Evolutionary conservation across 1,140 invertebrate species (phyloP).

Genomic region (Diuraphis noxia): DNA sequence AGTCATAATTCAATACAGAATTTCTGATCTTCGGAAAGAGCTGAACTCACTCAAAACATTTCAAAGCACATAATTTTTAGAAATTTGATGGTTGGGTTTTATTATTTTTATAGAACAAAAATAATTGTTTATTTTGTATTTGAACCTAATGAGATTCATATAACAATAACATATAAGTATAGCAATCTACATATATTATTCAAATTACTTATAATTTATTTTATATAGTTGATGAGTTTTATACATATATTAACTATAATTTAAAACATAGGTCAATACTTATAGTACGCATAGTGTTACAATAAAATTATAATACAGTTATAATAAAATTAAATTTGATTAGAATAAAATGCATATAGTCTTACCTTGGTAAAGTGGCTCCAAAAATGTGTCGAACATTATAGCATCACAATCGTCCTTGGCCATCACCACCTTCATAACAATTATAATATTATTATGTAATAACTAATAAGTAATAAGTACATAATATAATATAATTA

Average conservation of each 20-base stretch:
- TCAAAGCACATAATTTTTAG: not conserved
- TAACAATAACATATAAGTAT: no score
- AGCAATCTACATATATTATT: not conserved
- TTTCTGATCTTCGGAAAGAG: no score
- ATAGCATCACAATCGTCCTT: constrained; percentile 35
- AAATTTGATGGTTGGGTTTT: not conserved
- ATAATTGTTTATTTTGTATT: not conserved
- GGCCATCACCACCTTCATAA: constrained; percentile 28
- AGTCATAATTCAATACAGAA: no score
- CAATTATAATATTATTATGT: not conserved
- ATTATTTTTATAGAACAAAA: not conserved
- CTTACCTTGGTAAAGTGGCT: constrained; percentile 28
- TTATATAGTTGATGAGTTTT: not conserved
- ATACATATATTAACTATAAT: not conserved
- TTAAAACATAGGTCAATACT: no score
- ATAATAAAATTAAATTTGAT: not conserved
- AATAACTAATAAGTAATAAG: not conserved
- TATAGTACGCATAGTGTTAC: no score
- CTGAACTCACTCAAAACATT: no score
- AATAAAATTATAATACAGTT: not conserved
- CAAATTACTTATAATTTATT: no score
- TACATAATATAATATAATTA: not conserved
- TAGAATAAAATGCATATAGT: not conserved
- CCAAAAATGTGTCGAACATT: constrained; percentile 31
- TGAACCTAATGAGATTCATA: no score